Base-by-base conservation (phyloP, 1,140 invertebrate species). In the Drosophila obscura region DNA sequence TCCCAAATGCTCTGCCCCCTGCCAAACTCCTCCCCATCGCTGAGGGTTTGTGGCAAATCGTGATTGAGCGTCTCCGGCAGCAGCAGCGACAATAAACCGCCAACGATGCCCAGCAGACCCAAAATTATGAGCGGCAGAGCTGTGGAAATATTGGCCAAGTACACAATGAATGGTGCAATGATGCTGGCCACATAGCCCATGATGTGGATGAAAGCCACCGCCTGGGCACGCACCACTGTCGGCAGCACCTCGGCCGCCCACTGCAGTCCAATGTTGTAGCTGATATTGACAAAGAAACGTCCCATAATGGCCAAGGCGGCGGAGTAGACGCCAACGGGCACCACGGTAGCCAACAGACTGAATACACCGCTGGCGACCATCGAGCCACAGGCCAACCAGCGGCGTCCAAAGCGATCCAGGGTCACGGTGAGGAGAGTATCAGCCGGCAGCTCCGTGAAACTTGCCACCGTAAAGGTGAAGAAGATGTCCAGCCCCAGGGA, bases 241-340 rank as follows among this genome's bases (percentile, higher is more conserved):
- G 97, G 97, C 5, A 98, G 87, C 1, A 97, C 91, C 90, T 97
- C 96, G 0, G 97, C 96, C 0, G 96, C 96, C 92, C 97, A 97
- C 79, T 97, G 97, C 1, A 97, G 93, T 0, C 96, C 96, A 66
- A 97, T 97, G 90, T 97, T 97, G 90, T 97, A 97, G 0, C 96
- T 96, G 22, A 97, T 97, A 78, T 97, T 97, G 4, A 97, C 95
- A 61, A 95, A 95, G 77, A 97, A 96, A 16, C 97, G 92, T 2
- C 96, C 96, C 53, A 96, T 92, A 67, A 97, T 96, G 6, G 96
- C 96, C 44, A 97, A 81, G 0, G 94, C 93, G 0, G 96, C 96
- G 57, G 95, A 94, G 11, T 95, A 94, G 19, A 94, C 93, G 58
- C 95, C 96, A 41, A 94, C 83, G 2, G 96, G 96, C 3, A 96